Evolutionary conservation across 2,888 invertebrate species (phyloP), one percentile per base, ranked within the genome.

Genomic region (Nomada ruficornis): DNA sequence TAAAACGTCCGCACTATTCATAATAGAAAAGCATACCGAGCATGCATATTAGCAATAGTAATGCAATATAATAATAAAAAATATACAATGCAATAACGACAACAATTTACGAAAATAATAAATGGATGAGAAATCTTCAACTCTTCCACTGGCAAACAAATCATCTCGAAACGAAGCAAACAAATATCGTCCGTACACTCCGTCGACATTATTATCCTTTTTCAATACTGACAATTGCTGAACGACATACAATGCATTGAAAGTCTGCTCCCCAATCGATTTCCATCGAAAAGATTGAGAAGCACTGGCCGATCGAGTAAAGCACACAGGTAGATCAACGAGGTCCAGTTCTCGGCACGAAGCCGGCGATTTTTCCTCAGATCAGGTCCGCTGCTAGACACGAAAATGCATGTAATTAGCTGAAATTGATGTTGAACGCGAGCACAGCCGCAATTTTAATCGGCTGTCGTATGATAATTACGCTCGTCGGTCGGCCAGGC

Each of bases 381-480:
- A 23, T 62, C 29, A 13, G 73, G 68, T 74, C 73, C 73, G 76
- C 70, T 76, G 65, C 77, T 86, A 89, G 90, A 91, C 91, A 89
- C 89, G 93, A 91, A 93, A 92, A 93, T 93, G 90, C 92, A 92
- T 93, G 93, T 92, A 93, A 93, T 93, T 93, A 93, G 91, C 87
- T 89, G 90, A 90, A 92, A 93, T 93, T 92, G 93, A 93, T 93
- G 93, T 89, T 89, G 90, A 89, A 88, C 86, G 89, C 88, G 89
- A 90, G 84, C 88, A 74, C 88, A 86, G 88, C 88, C 85, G 91
- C 91, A 90, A 92, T 93, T 93, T 93, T 93, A 93, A 93, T 93
- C 93, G 92, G 91, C 93, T 92, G 92, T 93, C 93, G 91, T 93
- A 92, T 92, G 92, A 93, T 93, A 93, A 93, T 93, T 93, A 91